Evolutionary conservation across 2,797 vertebrate species (phyloP).

Genomic region (Chromobotia macracanthus): DNA sequence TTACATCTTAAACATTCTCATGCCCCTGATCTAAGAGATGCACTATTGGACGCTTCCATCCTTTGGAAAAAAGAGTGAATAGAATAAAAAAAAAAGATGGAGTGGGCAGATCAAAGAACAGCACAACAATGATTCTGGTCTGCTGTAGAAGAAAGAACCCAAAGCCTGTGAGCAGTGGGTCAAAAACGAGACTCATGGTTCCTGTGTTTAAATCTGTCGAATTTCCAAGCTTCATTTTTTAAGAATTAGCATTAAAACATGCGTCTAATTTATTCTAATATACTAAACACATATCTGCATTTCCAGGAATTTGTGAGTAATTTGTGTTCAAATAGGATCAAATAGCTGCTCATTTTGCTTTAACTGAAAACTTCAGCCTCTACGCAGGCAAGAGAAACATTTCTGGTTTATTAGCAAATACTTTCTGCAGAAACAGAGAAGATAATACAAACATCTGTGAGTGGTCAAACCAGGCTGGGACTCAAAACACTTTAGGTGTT

Average conservation of each 20-base stretch:
- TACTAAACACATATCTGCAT: not conserved
- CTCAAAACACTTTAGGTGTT: conserved; percentile 22
- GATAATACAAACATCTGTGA: not conserved
- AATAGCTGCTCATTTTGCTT: not conserved
- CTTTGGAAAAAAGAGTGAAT: conserved; percentile 37
- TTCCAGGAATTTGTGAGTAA: not conserved
- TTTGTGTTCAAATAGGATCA: not conserved
- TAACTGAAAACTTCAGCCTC: not conserved
- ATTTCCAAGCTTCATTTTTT: conserved; percentile 18
- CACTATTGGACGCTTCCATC: conserved; percentile 40
- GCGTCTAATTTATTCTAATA: not conserved
- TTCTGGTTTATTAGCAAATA: not conserved
- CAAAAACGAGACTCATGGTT: conserved; percentile 35
- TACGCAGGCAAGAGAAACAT: not conserved
- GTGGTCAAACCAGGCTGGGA: not conserved
- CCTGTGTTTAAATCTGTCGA: conserved; percentile 13
- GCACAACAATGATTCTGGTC: conserved; percentile 34
- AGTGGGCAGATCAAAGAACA: conserved; percentile 56
- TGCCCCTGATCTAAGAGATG: conserved; percentile 51
- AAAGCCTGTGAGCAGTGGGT: conserved; percentile 36
- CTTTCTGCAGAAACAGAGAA: not conserved
- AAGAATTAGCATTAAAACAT: conserved; percentile 7
- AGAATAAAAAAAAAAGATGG: conserved; percentile 16
- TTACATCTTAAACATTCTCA: conserved; percentile 46
- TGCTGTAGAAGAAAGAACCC: conserved; percentile 44